Evolutionary conservation across 2,113 vertebrate species (phyloP).

Genomic region (Microtus montanus): DNA sequence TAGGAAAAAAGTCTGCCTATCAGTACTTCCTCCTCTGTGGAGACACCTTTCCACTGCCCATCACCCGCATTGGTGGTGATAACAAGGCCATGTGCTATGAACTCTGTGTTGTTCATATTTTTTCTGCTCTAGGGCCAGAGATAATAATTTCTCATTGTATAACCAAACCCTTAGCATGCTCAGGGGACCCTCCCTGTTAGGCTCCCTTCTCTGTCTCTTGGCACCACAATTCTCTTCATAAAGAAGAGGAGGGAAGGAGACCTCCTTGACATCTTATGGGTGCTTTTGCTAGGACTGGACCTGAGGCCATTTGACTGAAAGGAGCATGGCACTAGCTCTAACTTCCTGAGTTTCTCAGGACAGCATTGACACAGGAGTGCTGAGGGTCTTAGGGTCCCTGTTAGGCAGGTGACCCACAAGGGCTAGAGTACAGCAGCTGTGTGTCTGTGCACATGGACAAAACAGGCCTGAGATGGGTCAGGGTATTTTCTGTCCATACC

Average conservation of each 20-base stretch:
- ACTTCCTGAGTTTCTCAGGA: background rate
- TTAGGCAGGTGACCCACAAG: background rate
- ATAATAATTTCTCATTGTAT: background rate
- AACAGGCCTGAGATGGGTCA: background rate
- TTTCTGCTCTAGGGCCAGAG: background rate
- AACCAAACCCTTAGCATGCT: background rate
- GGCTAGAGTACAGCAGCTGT: background rate
- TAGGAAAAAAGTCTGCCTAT: accelerated
- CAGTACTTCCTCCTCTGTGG: background rate
- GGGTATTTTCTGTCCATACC: background rate
- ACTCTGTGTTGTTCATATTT: background rate
- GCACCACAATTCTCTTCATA: background rate
- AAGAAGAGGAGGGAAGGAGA: background rate
- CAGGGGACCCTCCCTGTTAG: background rate
- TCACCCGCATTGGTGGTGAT: background rate
- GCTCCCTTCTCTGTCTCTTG: background rate
- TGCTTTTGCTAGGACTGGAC: background rate
- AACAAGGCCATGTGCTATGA: background rate
- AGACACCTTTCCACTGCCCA: background rate
- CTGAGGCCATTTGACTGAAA: background rate
- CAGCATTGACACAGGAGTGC: background rate
- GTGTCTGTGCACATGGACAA: background rate
- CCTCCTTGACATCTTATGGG: accelerated
- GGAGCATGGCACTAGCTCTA: accelerated
- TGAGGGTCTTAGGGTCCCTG: background rate